These are phyloP conservation scores for Ctenoplectra terminalis DNA, from an alignment of 1,140 invertebrate species.

Conservation along the genomic window DNA sequence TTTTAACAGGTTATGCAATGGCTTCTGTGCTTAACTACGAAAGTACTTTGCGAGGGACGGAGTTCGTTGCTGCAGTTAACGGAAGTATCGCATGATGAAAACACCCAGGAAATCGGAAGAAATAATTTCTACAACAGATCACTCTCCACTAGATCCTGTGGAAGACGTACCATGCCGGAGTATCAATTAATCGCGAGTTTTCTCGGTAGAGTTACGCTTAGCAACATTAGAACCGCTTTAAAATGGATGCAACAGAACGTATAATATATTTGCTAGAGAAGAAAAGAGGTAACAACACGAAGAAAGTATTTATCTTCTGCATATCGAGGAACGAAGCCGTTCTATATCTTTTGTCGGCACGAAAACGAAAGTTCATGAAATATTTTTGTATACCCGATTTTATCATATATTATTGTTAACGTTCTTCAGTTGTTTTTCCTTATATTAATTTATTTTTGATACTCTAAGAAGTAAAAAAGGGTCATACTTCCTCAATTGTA, in stretches of 20 bases:
- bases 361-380: not conserved
- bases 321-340: not conserved
- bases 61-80: slow-evolving; percentile 39
- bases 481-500: not conserved
- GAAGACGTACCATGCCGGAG: slow-evolving; percentile 86
- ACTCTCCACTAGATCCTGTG: slow-evolving; percentile 71
- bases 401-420: slow-evolving; percentile 33
- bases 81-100: slow-evolving; percentile 22
- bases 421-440: slow-evolving; percentile 23
- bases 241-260: slow-evolving; percentile 85
- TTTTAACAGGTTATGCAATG: slow-evolving; percentile 88
- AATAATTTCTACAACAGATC: slow-evolving; percentile 61
- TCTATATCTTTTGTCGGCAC: not conserved
- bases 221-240: slow-evolving; percentile 85
- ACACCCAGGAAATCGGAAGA: not conserved
- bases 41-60: slow-evolving; percentile 87
- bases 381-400: slow-evolving; percentile 43
- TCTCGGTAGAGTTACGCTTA: slow-evolving; percentile 85
- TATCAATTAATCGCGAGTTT: slow-evolving; percentile 90
- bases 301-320: slow-evolving; percentile 32
- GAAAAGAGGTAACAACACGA: not conserved
- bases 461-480: slow-evolving; percentile 47
- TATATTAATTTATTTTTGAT: slow-evolving; percentile 58
- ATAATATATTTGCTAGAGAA: slow-evolving; percentile 33
- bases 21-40: slow-evolving; percentile 89